A percentile compares a stretch with the other conserved stretches of the same genome.
Conservation (phyloP, 2,888 invertebrate species). For the Netelia virgata region DNA sequence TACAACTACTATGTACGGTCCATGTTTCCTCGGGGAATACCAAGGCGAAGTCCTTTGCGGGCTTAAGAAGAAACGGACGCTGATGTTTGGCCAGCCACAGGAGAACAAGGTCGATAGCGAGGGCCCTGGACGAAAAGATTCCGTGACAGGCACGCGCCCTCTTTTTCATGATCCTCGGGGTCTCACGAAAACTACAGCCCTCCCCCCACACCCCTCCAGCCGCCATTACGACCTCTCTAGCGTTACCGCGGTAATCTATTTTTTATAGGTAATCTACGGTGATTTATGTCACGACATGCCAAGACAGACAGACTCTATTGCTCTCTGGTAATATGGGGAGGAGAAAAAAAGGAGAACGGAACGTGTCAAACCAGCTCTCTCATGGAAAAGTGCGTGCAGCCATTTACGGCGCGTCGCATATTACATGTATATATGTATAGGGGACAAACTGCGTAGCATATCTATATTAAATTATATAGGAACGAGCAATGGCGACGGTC, state of each 20-base stretch:
- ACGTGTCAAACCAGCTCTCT: conserved; percentile 34
- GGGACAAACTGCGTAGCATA: not conserved
- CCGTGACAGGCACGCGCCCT: conserved; percentile 37
- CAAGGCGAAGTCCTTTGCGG: not conserved
- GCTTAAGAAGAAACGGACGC: conserved; percentile 35
- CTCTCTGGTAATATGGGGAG: conserved; percentile 31
- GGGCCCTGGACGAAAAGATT: conserved; percentile 27
- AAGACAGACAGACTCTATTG: not conserved
- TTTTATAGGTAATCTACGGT: conserved; percentile 78
- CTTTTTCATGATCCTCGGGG: conserved; percentile 23
- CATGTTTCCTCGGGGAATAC: conserved; percentile 18
- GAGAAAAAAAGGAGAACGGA: conserved; percentile 16
- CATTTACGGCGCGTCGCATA: conserved; percentile 6
- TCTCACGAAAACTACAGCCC: not conserved
- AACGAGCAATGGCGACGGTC: not conserved
- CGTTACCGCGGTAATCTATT: conserved; percentile 73
- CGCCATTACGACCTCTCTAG: conserved; percentile 6
- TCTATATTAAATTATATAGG: not conserved
- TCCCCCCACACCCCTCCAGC: not conserved
- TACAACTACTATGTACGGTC: conserved; percentile 6
- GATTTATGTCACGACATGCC: conserved; percentile 73
- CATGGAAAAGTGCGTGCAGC: conserved; percentile 42
- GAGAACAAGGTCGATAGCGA: conserved; percentile 1
- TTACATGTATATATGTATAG: not conserved
- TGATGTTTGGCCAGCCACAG: conserved; percentile 8